phyloP scores from a whole-genome alignment of 35 echinoderm and acorn worm genomes.

The Patiria miniata region DNA sequence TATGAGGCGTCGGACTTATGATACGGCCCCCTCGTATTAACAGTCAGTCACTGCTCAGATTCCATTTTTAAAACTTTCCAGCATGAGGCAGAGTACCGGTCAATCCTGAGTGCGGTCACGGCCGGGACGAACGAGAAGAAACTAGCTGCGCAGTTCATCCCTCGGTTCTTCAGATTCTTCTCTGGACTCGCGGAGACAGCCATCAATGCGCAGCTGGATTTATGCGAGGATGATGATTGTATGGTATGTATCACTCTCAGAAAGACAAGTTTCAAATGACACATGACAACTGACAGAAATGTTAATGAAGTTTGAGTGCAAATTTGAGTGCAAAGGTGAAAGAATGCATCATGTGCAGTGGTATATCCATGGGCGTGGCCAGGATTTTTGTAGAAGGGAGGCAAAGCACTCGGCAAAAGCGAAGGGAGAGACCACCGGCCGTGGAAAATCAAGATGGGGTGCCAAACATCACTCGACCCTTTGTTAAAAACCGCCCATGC shows the following conservation, averaged over 20 bases:
- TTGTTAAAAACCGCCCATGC: no score
- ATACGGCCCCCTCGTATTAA: no score
- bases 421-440: no score
- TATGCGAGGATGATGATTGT: constrained; percentile 97
- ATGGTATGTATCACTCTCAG: constrained; percentile 67
- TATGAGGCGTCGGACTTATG: no score
- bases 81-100: constrained; percentile 83
- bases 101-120: constrained; percentile 83
- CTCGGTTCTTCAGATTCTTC: constrained; percentile 96
- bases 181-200: constrained; percentile 67
- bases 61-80: constrained; percentile 15
- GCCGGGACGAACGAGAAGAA: constrained; percentile 79
- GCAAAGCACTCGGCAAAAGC: no score
- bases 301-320: no score
- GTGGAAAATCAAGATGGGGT: no score
- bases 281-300: no score
- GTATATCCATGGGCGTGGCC: neutral
- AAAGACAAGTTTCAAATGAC: neutral
- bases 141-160: constrained; percentile 97
- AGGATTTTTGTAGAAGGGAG: no score
- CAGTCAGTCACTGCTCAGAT: neutral
- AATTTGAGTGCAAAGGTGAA: no score
- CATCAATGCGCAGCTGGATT: constrained; percentile 89
- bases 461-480: no score
- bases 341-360: neutral